Base-by-base conservation (phyloP, 2,113 vertebrate genomes). In the Poeciliopsis retropinna region DNA sequence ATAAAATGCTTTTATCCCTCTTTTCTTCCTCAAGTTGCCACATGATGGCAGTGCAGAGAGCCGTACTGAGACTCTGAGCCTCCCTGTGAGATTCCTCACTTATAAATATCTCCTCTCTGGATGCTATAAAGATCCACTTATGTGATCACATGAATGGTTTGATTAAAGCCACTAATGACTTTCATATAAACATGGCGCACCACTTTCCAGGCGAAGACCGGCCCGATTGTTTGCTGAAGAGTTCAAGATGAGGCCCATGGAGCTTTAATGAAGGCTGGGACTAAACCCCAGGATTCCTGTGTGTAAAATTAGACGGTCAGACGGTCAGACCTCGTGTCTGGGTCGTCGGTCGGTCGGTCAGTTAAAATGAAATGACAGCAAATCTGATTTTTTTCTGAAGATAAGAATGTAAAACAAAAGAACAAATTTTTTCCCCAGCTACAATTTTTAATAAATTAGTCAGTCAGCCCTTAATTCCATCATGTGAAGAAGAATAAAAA, bases 251-350 rank as follows among this genome's bases (percentile, higher is more conserved):
- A 69, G 67, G 51, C 65, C 22, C 67, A 32, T 72, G 54, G 51
- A 47, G 39, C 34, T 81, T 73, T 60, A 85, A 83, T 83, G 80
- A 80, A 78, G 13, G 64, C 83, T 76, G 83, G 80, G 85, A 84
- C 79, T 81, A 86, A 82, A 79, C 54, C 12, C 10, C 32, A 63
- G 73, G 70, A 84, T 67, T 84, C 70, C 69, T 57, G 28, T 13
- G 74, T 79, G 80, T 86, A 80, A 70, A 88, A 88, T 82, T 32
- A 68, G n/a, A 72, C 60, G 10, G 74, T 74, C 74, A 74, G 80
- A 71, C 44, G 37, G 19, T 61, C 60, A 75, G 79, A 77, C 32
- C 17, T 19, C 17, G 17, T 30, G 67, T 70, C 69, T 28, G 83
- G 25, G 69, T 85, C 73, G 73, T 85, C 70, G 51, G 17, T 37